phyloP scores from a whole-genome alignment of 2,888 invertebrate species.

The Argyresthia albistria region DNA sequence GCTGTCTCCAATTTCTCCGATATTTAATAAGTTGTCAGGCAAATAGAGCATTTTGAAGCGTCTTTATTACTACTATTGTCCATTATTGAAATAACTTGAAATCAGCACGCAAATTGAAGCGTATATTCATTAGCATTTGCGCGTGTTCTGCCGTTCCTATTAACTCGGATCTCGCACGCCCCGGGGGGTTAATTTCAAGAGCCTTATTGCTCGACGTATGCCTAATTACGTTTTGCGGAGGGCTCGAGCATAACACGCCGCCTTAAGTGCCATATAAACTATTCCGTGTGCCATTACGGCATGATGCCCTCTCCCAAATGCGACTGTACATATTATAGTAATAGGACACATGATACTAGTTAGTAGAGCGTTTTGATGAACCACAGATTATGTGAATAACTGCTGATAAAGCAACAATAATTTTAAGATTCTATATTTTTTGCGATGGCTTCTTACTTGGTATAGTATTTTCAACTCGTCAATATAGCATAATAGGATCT shows the following conservation, averaged over 20 bases:
- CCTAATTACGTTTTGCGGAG: conserved; percentile 28
- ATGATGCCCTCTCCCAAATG: neutral
- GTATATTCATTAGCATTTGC: conserved; percentile 9
- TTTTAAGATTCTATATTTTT: too few species aligned
- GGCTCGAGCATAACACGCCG: conserved; percentile 18
- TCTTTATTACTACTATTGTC: neutral
- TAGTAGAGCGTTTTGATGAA: too few species aligned
- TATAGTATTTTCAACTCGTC: too few species aligned
- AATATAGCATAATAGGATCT: too few species aligned
- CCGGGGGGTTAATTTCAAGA: conserved; percentile 26
- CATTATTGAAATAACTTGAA: too few species aligned
- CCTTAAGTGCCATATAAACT: conserved; percentile 17
- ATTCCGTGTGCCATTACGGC: neutral
- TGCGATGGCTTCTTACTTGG: too few species aligned
- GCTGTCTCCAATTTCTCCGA: too few species aligned
- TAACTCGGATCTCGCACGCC: conserved; percentile 5
- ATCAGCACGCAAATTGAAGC: conserved; percentile 1
- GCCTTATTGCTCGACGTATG: conserved; percentile 20
- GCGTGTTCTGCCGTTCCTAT: conserved; percentile 1
- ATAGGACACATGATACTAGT: neutral
- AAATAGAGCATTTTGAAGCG: neutral
- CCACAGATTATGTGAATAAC: too few species aligned
- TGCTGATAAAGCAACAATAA: too few species aligned
- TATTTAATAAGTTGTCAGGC: too few species aligned
- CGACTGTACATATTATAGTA: neutral